Evolutionary conservation across 2,888 invertebrate species (phyloP).

Genomic region (Brenthis hecate): DNA sequence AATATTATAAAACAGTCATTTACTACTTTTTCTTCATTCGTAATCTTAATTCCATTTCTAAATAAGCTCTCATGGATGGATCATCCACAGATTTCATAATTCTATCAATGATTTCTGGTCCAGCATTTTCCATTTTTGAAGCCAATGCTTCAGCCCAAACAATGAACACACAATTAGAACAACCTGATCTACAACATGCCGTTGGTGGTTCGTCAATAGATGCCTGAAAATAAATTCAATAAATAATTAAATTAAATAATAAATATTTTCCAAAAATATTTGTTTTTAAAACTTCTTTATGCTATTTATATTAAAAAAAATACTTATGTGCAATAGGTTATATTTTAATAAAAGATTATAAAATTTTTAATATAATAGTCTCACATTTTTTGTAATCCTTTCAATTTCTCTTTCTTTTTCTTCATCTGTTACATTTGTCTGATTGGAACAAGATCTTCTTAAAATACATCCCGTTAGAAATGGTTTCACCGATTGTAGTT

Average conservation of each 20-base stretch:
- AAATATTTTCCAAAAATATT: background rate
- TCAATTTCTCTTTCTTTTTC: constrained; percentile 71
- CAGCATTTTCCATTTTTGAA: constrained; percentile 82
- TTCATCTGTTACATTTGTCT: constrained; percentile 51
- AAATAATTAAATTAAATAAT: background rate
- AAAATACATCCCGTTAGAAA: constrained; percentile 29
- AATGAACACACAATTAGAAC: constrained; percentile 96
- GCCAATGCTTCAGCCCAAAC: constrained; percentile 91
- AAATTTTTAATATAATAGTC: constrained; percentile 31
- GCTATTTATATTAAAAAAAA: background rate
- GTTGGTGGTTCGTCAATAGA: constrained; percentile 87
- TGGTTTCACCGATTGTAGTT: constrained; percentile 29
- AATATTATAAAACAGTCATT: constrained; percentile 8
- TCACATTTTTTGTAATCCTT: constrained; percentile 64
- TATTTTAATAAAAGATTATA: background rate
- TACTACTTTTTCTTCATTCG: constrained; percentile 52
- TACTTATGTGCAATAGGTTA: too few species aligned
- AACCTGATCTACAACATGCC: constrained; percentile 95
- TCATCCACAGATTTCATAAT: constrained; percentile 90
- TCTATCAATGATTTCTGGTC: constrained; percentile 86
- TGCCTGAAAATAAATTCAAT: constrained; percentile 52
- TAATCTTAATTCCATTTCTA: constrained; percentile 88
- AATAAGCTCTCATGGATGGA: constrained; percentile 90
- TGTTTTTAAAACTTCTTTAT: background rate
- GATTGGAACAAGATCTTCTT: constrained; percentile 29